A percentile compares a stretch with the other conserved stretches of the same genome.
These are phyloP conservation scores for Gasterosteus nipponicus DNA, from an alignment of 2,113 vertebrate genomes.

Conservation along the genomic window DNA sequence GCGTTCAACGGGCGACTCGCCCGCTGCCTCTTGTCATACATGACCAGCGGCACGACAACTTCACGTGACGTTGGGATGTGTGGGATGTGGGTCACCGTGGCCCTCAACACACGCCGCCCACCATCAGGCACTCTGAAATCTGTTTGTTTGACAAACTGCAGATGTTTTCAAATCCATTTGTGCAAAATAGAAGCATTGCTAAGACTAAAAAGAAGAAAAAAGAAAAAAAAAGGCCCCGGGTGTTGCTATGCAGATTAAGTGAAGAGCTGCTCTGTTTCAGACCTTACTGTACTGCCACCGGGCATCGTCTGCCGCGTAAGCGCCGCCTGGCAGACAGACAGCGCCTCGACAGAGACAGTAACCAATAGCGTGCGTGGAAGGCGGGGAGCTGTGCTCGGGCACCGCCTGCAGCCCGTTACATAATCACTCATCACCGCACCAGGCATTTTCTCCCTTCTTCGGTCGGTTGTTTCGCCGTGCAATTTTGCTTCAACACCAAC, in stretches of 20 bases:
- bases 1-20: not conserved
- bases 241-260: constrained; percentile 4
- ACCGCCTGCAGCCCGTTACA: constrained; percentile 63
- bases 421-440: constrained; percentile 61
- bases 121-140: not conserved
- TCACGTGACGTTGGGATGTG: constrained; percentile 29
- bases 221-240: not conserved
- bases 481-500: not conserved
- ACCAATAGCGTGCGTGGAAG: constrained; percentile 39
- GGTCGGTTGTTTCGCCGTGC: constrained; percentile 18
- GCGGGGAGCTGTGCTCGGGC: constrained; percentile 31
- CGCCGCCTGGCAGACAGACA: constrained; percentile 4
- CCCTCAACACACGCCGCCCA: not conserved
- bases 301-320: constrained; percentile 31
- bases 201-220: not conserved
- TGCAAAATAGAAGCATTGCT: not conserved
- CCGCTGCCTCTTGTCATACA: constrained; percentile 50
- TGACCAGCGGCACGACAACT: constrained; percentile 57
- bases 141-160: not conserved
- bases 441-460: constrained; percentile 30
- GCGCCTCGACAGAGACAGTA: constrained; percentile 21
- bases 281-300: constrained; percentile 10
- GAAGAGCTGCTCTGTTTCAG: constrained; percentile 1
- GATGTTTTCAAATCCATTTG: not conserved
- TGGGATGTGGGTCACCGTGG: constrained; percentile 9